A percentile compares a stretch with the other conserved stretches of the same genome.
Evolutionary conservation across 2,888 invertebrate genomes (phyloP).

Genomic region (Xestobium rufovillosum): DNA sequence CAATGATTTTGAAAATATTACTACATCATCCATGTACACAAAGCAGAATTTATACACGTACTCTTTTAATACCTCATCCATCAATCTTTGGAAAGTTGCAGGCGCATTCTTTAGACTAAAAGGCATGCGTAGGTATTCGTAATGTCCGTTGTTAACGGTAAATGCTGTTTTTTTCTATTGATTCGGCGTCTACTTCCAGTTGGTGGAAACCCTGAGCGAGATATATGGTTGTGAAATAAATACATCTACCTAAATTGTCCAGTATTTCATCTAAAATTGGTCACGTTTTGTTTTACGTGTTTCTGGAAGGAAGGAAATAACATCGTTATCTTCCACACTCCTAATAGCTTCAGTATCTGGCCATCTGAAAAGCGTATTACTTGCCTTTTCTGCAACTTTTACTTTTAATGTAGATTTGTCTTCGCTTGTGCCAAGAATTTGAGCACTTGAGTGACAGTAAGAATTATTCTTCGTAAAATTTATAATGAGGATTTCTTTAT

Average conservation of each 20-base stretch:
- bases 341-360: too few species aligned
- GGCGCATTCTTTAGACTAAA: slow-evolving; percentile 28
- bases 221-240: slow-evolving; percentile 23
- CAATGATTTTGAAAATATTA: slow-evolving; percentile 1
- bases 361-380: too few species aligned
- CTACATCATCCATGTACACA: slow-evolving; percentile 22
- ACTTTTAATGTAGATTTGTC: too few species aligned
- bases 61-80: slow-evolving; percentile 24
- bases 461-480: too few species aligned
- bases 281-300: too few species aligned
- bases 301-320: too few species aligned
- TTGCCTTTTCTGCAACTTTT: too few species aligned
- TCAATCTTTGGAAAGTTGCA: slow-evolving; percentile 26
- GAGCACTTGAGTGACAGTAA: too few species aligned
- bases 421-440: too few species aligned
- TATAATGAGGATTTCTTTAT: too few species aligned
- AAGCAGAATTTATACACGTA: slow-evolving; percentile 19
- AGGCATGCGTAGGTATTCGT: slow-evolving; percentile 26
- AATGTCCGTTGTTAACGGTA: slow-evolving; percentile 24
- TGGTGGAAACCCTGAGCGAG: slow-evolving; percentile 29
- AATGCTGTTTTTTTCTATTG: slow-evolving; percentile 28
- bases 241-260: slow-evolving; percentile 3
- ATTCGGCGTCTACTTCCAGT: slow-evolving; percentile 23
- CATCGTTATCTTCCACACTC: too few species aligned
- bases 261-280: slow-evolving; percentile 59